Conservation (phyloP, 2,888 invertebrate species). For the Itoplectis maculator region DNA sequence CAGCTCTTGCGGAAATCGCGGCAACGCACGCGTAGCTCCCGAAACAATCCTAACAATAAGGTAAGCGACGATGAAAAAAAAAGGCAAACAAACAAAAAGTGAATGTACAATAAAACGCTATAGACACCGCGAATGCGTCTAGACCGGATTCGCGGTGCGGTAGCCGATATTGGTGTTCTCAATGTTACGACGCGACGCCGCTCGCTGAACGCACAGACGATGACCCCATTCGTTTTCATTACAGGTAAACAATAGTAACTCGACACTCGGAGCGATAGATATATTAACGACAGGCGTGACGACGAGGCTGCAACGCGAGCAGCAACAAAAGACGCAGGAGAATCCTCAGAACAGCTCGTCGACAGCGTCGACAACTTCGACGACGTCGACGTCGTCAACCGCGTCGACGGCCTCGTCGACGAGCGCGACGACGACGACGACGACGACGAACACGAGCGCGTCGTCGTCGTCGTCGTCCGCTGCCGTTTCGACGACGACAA, state of each 20-base stretch:
- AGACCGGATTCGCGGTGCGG: constrained; percentile 9
- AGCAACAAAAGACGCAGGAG: constrained; percentile 89
- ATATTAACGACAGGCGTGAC: constrained; percentile 93
- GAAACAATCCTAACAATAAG: constrained; percentile 89
- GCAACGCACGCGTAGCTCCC: constrained; percentile 90
- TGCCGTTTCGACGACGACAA: constrained; percentile 73
- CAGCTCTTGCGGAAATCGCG: constrained; percentile 94
- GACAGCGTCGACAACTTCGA: constrained; percentile 74
- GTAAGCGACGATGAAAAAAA: constrained; percentile 79
- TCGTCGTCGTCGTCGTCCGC: constrained; percentile 70
- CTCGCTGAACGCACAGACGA: neutral
- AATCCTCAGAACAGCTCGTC: constrained; percentile 80
- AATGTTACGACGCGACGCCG: neutral
- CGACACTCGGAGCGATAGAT: constrained; percentile 85
- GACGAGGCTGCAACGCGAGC: constrained; percentile 93
- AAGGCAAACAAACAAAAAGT: neutral
- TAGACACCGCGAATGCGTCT: constrained; percentile 17
- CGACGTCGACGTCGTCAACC: constrained; percentile 74
- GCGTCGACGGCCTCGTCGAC: constrained; percentile 75
- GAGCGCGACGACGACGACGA: constrained; percentile 75
- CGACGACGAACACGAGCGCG: constrained; percentile 76
- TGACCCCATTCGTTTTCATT: constrained; percentile 60
- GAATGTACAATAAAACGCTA: neutral
- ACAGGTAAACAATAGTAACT: constrained; percentile 84
- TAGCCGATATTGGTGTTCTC: constrained; percentile 20